These are phyloP conservation scores for Eufriesea mexicana DNA, from an alignment of 1,140 invertebrate species.

Conservation along the genomic window DNA sequence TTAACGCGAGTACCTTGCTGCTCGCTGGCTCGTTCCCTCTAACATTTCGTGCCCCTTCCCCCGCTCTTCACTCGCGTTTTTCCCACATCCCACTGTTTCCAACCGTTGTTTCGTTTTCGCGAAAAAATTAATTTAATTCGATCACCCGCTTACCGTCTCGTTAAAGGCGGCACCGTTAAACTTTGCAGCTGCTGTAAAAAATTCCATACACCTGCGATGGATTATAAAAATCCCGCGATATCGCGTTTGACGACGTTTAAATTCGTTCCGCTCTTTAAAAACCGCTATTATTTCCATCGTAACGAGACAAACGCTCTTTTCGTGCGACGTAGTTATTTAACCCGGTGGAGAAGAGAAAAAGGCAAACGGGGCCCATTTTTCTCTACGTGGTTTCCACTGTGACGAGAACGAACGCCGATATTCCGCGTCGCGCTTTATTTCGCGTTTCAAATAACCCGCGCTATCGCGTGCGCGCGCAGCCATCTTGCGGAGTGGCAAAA, in stretches of 20 bases:
- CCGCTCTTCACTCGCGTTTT: background rate
- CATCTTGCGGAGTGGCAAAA: background rate
- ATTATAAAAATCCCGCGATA: no score
- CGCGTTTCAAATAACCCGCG: slow-evolving; percentile 7
- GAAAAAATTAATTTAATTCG: background rate
- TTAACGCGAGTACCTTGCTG: slow-evolving; percentile 7
- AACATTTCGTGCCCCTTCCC: background rate
- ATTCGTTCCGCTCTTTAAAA: no score
- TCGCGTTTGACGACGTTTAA: no score
- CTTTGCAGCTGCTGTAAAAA: background rate
- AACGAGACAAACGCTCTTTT: background rate
- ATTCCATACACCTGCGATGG: no score
- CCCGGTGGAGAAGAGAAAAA: background rate
- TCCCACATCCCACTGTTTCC: background rate
- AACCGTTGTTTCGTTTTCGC: background rate
- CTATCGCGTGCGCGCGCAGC: background rate
- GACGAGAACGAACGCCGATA: slow-evolving; percentile 2
- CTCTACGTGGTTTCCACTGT: background rate
- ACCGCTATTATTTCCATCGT: background rate
- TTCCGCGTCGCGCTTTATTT: background rate
- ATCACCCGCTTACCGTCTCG: background rate
- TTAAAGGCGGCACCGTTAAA: background rate
- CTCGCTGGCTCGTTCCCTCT: background rate
- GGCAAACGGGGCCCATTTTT: background rate
- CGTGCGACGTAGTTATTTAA: background rate